Evolutionary conservation across 2,113 vertebrate genomes (phyloP), one percentile per base, ranked within the genome.

Genomic region (Chionodraco myersi): DNA sequence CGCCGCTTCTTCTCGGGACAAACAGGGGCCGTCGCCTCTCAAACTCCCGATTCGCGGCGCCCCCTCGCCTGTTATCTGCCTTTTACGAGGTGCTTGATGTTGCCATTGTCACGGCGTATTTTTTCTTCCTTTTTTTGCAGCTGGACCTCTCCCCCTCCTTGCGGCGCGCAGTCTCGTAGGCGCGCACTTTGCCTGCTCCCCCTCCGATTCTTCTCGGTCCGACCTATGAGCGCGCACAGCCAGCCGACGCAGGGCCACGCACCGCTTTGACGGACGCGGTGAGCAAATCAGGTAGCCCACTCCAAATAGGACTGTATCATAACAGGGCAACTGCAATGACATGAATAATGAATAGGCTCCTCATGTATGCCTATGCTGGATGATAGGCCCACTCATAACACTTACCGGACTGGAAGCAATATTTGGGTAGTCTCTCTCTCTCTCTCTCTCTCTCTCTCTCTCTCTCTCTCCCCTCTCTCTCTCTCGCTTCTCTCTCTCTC

Each of bases 161-260:
- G 86, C 86, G 83, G 90, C 91, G 92, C 93, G 92, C 93, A 87
- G 91, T 92, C 88, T 92, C 94, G 94, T 88, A 91, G 87, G 90
- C 94, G 92, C 88, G 91, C 90, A 78, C 92, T 87, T 66, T 77
- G 76, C 84, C 72, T 75, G 77, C 89, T 88, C 89, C 87, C 93
- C 88, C 89, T 91, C 80, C 81, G 89, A 85, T 91, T 90, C 92
- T 88, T 86, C 89, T 86, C 86, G 82, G 84, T 74, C 91, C 94
- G 95, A 96, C 95, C 95, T 95, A 95, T 94, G 96, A 96, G 95
- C 95, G 95, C 95, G 95, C 93, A 85, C 94, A 83, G 88, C 82
- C 87, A 84, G 88, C 86, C 93, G 94, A 93, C 93, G 91, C 92
- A 91, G 91, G 90, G 90, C 87, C 92, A 91, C 92, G 92, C 92